These are phyloP conservation scores for Atherix ibis DNA, from an alignment of 2,888 invertebrate genomes.

Conservation along the genomic window DNA sequence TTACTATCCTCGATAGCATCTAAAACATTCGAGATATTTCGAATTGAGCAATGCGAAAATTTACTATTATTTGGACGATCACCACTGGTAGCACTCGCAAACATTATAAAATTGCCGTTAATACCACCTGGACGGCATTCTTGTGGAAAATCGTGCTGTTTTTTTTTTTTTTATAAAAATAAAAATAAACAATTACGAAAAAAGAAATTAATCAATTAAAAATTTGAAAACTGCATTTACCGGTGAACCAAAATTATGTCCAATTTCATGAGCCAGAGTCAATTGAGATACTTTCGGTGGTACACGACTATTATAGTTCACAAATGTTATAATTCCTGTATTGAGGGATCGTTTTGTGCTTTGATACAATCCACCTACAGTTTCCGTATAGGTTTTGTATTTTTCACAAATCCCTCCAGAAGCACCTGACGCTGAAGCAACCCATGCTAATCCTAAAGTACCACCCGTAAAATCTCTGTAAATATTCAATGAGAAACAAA, in stretches of 20 bases:
- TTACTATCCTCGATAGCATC: conserved; percentile 81
- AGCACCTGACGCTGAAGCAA: conserved; percentile 92
- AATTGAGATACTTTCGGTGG: conserved; percentile 95
- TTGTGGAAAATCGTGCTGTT: conserved; percentile 85
- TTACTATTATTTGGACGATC: conserved; percentile 95
- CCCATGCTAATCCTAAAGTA: conserved; percentile 97
- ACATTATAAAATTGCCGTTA: conserved; percentile 98
- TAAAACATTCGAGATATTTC: conserved; percentile 87
- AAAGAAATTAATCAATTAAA: conserved; percentile 2
- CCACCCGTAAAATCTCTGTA: conserved; percentile 97
- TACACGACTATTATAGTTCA: conserved; percentile 94
- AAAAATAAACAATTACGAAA: conserved; percentile 2
- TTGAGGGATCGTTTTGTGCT: conserved; percentile 88
- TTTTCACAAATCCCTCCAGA: conserved; percentile 98
- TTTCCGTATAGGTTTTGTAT: conserved; percentile 93
- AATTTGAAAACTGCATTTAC: conserved; percentile 37
- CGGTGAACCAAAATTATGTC: conserved; percentile 98
- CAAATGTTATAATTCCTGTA: conserved; percentile 97
- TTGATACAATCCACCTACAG: conserved; percentile 85
- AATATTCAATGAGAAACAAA: no score
- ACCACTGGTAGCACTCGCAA: conserved; percentile 96
- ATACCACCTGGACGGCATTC: conserved; percentile 83
- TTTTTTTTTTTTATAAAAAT: no score
- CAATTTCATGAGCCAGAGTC: conserved; percentile 95
- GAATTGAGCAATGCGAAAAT: conserved; percentile 87